Evolutionary conservation across 2,113 vertebrate species (phyloP).

Genomic region (Thymallus thymallus): DNA sequence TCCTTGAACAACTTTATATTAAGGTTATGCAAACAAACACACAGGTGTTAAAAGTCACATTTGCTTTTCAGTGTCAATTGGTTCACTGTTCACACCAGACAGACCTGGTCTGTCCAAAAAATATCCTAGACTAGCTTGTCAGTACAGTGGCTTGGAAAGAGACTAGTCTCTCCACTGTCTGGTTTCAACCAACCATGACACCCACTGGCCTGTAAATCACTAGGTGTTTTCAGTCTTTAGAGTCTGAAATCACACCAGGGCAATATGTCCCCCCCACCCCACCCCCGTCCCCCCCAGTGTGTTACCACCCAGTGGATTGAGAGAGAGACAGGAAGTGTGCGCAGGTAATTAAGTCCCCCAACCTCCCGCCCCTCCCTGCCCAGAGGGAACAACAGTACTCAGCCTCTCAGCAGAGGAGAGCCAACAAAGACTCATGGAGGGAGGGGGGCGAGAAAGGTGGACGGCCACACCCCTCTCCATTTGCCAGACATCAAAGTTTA

Average conservation of each 20-base stretch:
- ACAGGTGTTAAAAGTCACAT: too few species aligned
- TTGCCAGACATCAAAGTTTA: slow-evolving; percentile 49
- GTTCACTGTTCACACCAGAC: neutral
- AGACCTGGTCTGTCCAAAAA: neutral
- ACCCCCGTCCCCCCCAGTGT: neutral
- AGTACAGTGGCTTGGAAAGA: neutral
- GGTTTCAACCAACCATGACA: slow-evolving; percentile 31
- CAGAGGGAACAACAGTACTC: slow-evolving; percentile 16
- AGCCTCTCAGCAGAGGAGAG: slow-evolving; percentile 6
- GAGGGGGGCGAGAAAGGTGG: neutral
- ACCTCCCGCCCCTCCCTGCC: neutral
- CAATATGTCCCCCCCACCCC: slow-evolving; percentile 37
- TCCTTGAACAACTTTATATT: too few species aligned
- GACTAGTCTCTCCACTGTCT: neutral
- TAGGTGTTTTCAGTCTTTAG: neutral
- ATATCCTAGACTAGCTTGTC: neutral
- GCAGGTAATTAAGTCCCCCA: neutral
- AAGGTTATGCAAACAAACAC: too few species aligned
- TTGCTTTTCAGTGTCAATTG: too few species aligned
- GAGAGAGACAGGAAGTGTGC: slow-evolving; percentile 22
- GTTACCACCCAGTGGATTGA: neutral
- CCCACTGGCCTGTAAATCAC: slow-evolving; percentile 13
- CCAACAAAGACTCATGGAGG: neutral
- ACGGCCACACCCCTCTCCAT: slow-evolving; percentile 26
- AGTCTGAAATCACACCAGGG: slow-evolving; percentile 41